Evolutionary conservation across 2,113 vertebrate genomes (phyloP), one percentile per base, ranked within the genome.

Genomic region (Python bivittatus): DNA sequence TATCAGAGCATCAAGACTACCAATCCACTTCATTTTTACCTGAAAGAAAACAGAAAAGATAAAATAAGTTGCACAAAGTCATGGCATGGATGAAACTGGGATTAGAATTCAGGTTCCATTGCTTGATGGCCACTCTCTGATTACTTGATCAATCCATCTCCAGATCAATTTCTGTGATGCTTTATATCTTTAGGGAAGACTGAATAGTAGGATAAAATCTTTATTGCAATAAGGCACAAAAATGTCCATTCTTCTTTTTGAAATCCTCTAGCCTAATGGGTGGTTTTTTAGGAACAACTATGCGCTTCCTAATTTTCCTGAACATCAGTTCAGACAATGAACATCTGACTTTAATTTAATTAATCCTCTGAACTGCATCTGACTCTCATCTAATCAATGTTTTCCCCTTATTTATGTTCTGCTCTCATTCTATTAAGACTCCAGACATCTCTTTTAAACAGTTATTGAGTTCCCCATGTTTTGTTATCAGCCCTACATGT

Each of bases 291-390:
- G 22, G 15, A 27, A 1, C 15, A 88, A 52, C 1, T 12, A 17
- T 53, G 27, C 84, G 27, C 58, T 53, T 89, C 53, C 10, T 91
- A 90, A 60, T 88, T 52, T 52, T 84, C 33, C 38, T 86, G 11
- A 86, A 25, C 48, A 86, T 25, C 56, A 91, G 0, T 84, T 92
- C 91, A 56, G 48, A 53, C 38, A 91, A 61, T 86, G 12, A 90
- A 68, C 72, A 91, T 52, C 48, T 94, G 38, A 88, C 7, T 91
- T 42, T 90, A 60, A 88, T 57, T 91, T 94, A 85, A 92, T 93
- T 91, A 29, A 42, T 61, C 54, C 48, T 54, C 88, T 91, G 29
- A 93, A 88, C 68, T 93, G 92, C 61, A 86, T 33, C 60, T 94
- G 90, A 89, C 68, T 88, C 88, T 58, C 27, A 89, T 48, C 44